Evolutionary conservation across 2,797 vertebrate genomes (phyloP).

Genomic region (Coendou prehensilis): DNA sequence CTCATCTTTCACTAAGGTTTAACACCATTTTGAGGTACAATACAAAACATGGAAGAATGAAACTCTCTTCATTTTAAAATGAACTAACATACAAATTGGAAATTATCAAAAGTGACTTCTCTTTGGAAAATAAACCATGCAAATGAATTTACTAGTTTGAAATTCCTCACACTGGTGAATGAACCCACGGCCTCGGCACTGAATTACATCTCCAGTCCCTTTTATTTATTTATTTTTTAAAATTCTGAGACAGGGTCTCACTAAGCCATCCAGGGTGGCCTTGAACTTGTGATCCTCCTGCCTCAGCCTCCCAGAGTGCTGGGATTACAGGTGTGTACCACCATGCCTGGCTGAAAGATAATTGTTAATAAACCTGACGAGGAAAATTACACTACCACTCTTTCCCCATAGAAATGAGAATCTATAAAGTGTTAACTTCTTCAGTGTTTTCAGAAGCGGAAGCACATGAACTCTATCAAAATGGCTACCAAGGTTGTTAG

Average conservation of each 20-base stretch:
- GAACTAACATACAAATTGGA: slow-evolving; percentile 33
- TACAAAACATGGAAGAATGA: slow-evolving; percentile 13
- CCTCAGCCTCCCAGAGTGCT: neutral
- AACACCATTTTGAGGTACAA: neutral
- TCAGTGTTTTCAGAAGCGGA: neutral
- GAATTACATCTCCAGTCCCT: neutral
- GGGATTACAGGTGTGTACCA: neutral
- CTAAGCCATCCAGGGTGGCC: neutral
- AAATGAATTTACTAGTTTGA: slow-evolving; percentile 35
- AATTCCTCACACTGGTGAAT: neutral
- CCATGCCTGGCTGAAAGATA: neutral
- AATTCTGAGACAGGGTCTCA: neutral
- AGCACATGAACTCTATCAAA: neutral
- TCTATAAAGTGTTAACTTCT: neutral
- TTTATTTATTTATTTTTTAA: neutral
- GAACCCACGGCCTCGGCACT: neutral
- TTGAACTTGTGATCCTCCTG: neutral
- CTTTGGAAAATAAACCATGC: slow-evolving; percentile 57
- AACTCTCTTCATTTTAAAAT: slow-evolving; percentile 52
- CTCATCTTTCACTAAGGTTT: neutral
- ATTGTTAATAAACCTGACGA: slow-evolving; percentile 50
- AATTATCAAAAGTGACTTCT: slow-evolving; percentile 58
- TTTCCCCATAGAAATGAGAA: neutral
- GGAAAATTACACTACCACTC: slow-evolving; percentile 28
- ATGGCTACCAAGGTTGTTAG: neutral